Evolutionary conservation across 2,888 invertebrate species (phyloP).

Genomic region (Cheilosia soror): DNA sequence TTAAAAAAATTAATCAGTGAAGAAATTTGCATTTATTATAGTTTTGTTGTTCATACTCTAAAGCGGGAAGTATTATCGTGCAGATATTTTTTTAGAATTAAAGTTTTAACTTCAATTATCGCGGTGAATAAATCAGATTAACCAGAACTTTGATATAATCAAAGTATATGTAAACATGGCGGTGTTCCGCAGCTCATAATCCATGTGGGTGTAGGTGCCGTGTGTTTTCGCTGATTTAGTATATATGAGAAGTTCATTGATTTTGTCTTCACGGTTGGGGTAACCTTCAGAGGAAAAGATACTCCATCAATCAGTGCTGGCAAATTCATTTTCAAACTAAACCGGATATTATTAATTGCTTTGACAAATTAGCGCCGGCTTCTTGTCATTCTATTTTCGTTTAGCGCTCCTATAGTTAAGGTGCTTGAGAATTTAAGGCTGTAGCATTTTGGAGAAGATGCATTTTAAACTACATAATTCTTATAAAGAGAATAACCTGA

Average conservation of each 20-base stretch:
- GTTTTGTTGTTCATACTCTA: slow-evolving; percentile 3
- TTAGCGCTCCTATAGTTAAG: not conserved
- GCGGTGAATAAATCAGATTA: not conserved
- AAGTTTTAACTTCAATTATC: not conserved
- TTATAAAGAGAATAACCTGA: too few species aligned
- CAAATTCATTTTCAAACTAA: not conserved
- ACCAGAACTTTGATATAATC: not conserved
- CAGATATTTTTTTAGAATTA: not conserved
- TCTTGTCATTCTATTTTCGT: not conserved
- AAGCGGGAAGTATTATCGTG: slow-evolving; percentile 30
- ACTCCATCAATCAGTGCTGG: slow-evolving; percentile 12
- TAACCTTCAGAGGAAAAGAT: slow-evolving; percentile 42
- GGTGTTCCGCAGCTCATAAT: not conserved
- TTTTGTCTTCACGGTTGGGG: slow-evolving; percentile 21
- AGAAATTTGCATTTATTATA: slow-evolving; percentile 51
- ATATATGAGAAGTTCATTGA: slow-evolving; percentile 42
- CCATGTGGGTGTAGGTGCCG: slow-evolving; percentile 35
- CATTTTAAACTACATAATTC: too few species aligned
- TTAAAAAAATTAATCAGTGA: slow-evolving; percentile 33
- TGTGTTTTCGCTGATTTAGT: slow-evolving; percentile 20
- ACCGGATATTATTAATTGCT: slow-evolving; percentile 22
- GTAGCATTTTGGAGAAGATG: too few species aligned
- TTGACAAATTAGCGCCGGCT: not conserved
- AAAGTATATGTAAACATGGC: not conserved
- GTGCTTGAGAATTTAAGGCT: too few species aligned